Conservation (phyloP, 2,797 vertebrate genomes). For the Sebastes reedi region DNA sequence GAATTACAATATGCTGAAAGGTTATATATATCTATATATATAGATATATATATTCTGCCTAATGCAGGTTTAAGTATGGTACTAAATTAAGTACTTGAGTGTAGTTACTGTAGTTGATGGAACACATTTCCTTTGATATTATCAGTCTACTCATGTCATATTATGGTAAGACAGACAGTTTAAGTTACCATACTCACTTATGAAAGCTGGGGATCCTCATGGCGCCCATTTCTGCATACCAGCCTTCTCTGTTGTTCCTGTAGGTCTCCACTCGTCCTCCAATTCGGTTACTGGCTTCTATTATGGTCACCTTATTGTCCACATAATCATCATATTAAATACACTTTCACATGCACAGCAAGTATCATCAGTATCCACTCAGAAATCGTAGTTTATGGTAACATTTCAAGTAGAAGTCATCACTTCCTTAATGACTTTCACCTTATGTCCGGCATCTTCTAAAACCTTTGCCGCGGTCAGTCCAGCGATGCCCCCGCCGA, state of each 20-base stretch:
- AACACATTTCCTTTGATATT: background rate
- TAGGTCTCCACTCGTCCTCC: constrained; percentile 88
- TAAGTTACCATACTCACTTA: constrained; percentile 72
- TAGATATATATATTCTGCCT: no score
- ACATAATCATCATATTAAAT: background rate
- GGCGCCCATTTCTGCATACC: constrained; percentile 88
- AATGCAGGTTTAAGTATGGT: no score
- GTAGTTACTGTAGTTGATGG: background rate
- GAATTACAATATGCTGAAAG: no score
- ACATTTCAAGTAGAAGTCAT: background rate
- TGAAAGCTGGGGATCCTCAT: constrained; percentile 90
- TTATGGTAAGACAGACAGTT: background rate
- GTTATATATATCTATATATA: no score
- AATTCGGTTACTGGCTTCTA: constrained; percentile 83
- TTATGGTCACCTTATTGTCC: constrained; percentile 80
- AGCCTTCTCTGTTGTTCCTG: constrained; percentile 82
- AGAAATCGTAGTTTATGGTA: background rate
- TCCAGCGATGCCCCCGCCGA: constrained; percentile 83
- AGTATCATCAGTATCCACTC: background rate
- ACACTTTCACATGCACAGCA: background rate
- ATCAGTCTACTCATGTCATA: background rate
- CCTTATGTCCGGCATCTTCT: constrained; percentile 84
- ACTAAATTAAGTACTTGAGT: background rate
- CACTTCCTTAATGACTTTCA: constrained; percentile 11
- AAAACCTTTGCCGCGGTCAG: constrained; percentile 83